Evolutionary conservation across 1,140 invertebrate genomes (phyloP).

Genomic region (Heliconius congener): DNA sequence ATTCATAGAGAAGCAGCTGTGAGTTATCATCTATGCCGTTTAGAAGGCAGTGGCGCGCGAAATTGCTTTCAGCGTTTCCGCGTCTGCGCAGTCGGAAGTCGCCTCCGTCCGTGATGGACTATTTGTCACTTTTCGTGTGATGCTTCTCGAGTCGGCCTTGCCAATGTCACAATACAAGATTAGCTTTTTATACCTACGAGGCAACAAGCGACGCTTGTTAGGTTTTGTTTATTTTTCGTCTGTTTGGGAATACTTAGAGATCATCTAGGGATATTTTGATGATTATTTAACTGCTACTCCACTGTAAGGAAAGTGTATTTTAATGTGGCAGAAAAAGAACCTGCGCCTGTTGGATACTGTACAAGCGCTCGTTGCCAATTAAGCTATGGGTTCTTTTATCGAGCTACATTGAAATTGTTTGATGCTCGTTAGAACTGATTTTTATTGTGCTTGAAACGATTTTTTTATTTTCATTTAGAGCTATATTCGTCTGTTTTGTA

Average conservation of each 20-base stretch:
- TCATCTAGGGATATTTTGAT: not conserved
- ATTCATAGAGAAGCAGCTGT: not conserved
- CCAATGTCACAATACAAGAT: not conserved
- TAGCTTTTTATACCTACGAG: not conserved
- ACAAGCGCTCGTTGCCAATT: too few species aligned
- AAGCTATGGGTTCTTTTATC: too few species aligned
- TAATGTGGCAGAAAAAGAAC: too few species aligned
- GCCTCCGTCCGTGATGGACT: slow-evolving; percentile 15
- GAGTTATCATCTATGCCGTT: slow-evolving; percentile 12
- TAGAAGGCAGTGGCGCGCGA: slow-evolving; percentile 31
- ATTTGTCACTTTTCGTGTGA: slow-evolving; percentile 20
- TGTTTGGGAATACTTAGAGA: not conserved
- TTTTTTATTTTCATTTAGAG: too few species aligned
- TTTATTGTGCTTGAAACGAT: too few species aligned
- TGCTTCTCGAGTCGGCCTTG: slow-evolving; percentile 13
- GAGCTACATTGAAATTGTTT: too few species aligned
- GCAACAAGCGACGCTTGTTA: not conserved
- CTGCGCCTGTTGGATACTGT: too few species aligned
- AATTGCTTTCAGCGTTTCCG: slow-evolving; percentile 38
- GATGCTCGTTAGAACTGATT: too few species aligned
- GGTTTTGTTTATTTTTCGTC: not conserved
- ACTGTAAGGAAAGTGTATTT: too few species aligned
- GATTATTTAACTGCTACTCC: too few species aligned
- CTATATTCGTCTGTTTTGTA: too few species aligned
- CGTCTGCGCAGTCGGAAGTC: slow-evolving; percentile 38